Conservation (phyloP, 2,888 invertebrate species). For the Teinopalpus imperialis region DNA sequence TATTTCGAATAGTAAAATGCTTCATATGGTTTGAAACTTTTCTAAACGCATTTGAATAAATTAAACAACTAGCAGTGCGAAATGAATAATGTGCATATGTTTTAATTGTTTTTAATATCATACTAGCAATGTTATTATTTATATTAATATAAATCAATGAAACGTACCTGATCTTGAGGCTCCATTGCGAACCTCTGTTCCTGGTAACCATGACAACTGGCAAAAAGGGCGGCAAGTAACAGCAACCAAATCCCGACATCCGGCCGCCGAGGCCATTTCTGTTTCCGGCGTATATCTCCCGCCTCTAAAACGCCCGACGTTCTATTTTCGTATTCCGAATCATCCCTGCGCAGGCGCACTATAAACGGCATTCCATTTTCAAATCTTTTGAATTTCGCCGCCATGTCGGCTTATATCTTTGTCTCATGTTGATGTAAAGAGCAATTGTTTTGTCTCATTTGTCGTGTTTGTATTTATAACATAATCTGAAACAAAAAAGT, state of each 20-base stretch:
- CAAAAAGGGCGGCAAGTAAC: constrained; percentile 47
- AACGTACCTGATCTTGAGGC: constrained; percentile 66
- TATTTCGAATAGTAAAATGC: too few relatives aligned
- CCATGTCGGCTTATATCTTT: constrained; percentile 59
- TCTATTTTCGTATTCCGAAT: constrained; percentile 62
- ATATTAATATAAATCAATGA: background rate
- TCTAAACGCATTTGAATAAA: too few relatives aligned
- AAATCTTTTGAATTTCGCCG: constrained; percentile 54
- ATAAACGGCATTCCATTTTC: constrained; percentile 53
- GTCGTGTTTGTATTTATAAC: constrained; percentile 28
- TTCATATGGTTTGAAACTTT: too few relatives aligned
- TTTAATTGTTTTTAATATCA: too few relatives aligned
- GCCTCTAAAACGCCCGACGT: constrained; percentile 32
- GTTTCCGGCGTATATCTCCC: constrained; percentile 49
- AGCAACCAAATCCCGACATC: constrained; percentile 59
- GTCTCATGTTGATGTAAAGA: constrained; percentile 59
- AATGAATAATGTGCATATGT: too few relatives aligned
- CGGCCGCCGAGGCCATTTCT: constrained; percentile 44
- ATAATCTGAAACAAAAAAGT: constrained; percentile 36
- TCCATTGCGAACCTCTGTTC: constrained; percentile 91
- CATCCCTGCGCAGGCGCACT: constrained; percentile 55
- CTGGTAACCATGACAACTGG: constrained; percentile 67
- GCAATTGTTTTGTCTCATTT: constrained; percentile 32
- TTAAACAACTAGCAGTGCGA: too few relatives aligned
- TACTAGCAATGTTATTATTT: too few relatives aligned